Base-by-base conservation (phyloP, 2,888 invertebrate genomes). In the Lissocephala sabroskyi region DNA sequence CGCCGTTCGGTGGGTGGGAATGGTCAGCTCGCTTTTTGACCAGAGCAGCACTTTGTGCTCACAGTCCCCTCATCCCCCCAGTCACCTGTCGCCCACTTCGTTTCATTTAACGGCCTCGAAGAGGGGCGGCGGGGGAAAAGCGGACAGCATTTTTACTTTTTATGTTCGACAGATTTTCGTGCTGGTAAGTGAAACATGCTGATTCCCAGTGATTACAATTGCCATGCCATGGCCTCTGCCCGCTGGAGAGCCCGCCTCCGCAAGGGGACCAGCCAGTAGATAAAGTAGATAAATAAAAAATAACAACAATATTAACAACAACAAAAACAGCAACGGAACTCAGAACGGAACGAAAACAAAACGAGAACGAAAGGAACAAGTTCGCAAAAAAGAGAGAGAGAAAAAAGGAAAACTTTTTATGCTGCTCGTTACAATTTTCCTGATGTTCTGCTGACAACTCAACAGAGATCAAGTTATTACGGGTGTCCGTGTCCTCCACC, bases 401-500 rank as follows among this genome's bases (percentile, higher is more conserved):
- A 42, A 32, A 41, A 45, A 50, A 30, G 13, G 3, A 19, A 42
- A 48, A 56, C 42, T 48, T 64, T 55, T 57, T 62, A 48, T 51
- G 53, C 56, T 50, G 67, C 71, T 67, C 67, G 68, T 70, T 75
- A 75, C 71, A 66, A 66, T 70, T 75, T 70, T 70, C 59, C 61
- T 75, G 73, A 75, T 71, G 76, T 75, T 71, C 68, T 73, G 76
- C 71, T 71, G 71, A 71, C 71, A 71, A 71, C 76, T 75, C 73
- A 68, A 63, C 74, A 71, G 73, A 71, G 76, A 75, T 75, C 71
- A 71, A 71, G 73, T 71, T 75, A 75, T 71, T 75, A 73, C 49
- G 52, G 41, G 30, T 16, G 39, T 17, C 3, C 7, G 11, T 33
- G 4, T n/a, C 14, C 13, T 33, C 11, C n/a, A n/a, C n/a, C n/a